Base-by-base conservation (phyloP, 2,797 vertebrate genomes). In the Hephaestus fuliginosus region DNA sequence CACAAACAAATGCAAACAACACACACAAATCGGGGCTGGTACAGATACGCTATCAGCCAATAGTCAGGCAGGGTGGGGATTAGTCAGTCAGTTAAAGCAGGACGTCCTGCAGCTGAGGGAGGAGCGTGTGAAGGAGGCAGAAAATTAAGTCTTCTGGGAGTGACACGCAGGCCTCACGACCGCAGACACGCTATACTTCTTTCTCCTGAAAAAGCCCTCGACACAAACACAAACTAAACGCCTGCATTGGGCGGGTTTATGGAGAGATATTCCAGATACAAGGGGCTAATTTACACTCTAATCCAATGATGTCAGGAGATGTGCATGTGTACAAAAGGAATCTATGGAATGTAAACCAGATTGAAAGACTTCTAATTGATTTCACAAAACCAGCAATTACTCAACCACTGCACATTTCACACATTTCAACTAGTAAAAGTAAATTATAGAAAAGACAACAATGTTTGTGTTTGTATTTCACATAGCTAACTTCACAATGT, bases 261-360 rank as follows among this genome's bases (percentile, higher is more conserved):
- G 18, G 30, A 70, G 69, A 66, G 33, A 25, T 5, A 44, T 10
- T 58, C 30, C 17, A 3, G 13, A 53, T 11, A 33, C 5, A 70
- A 71, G 14, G 77, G 39, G 51, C 17, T 33, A 1, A 39, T 49
- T 67, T 7, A 20, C 17, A 20, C 3, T 22, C 52, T 28, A 61
- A 74, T 53, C 48, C 58, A 53, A 12, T 73, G 41, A 61, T 49
- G 72, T 57, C 36, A 67, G 36, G 39, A 56, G 49, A n/a, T 57
- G 67, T 44, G 33, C 49, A 53, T 6, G 22, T 56, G 22, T 14
- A 56, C 22, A 22, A 25, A 61, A 62, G 36, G 73, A 55, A 67
- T 71, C 56, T 9, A 28, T 6, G 66, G 77, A 85, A 79, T 72
- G 83, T 75, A 68, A 83, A 74, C 77, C 85, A 43, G 28, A 61